Evolutionary conservation across 2,113 vertebrate genomes (phyloP), one percentile per base, ranked within the genome.

Genomic region (Salminus brasiliensis): DNA sequence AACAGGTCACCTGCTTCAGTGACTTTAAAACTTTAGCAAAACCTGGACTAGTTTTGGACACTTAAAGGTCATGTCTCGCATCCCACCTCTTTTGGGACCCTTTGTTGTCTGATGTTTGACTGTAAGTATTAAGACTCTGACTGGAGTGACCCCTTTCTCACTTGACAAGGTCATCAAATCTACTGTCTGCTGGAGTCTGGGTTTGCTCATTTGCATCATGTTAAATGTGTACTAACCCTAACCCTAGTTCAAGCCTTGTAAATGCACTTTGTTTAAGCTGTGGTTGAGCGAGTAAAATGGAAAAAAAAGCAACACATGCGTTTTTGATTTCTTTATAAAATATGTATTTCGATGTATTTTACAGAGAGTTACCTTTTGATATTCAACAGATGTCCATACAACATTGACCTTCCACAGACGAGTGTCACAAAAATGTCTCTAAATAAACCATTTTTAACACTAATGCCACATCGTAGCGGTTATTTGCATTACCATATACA

Each of bases 321-420:
- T 5, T 30, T 62, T 2, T 12, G 59, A 39, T 80, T 81, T 79
- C 83, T 85, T 87, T 83, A 85, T 39, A 86, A 85, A 89, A 88
- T 60, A 25, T 68, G 70, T 57, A 79, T 32, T 70, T 78, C 16
- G 23, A 71, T 55, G 36, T 72, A 39, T 34, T 59, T 74, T 63
- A 76, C 39, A 82, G 81, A 85, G n/a, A n/a, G 74, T 57, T 23
- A 23, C 23, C 8, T 23, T 23, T 53, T 53, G 74, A 67, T 39
- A 45, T 49, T 80, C 52, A 72, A 47, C 34, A 72, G 23, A 47
- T 30, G 27, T 67, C 32, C 72, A 71, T 70, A 49, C 12, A 78
- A 49, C 74, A 45, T 52, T 60, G 34, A 74, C 47, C 69, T 66
- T 32, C 74, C 53, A 70, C 39, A 53, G 34, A 32, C 49, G 62